A percentile compares a stretch with the other conserved stretches of the same genome.
Evolutionary conservation across 2,113 vertebrate genomes (phyloP).

Genomic region (Plecotus auritus): DNA sequence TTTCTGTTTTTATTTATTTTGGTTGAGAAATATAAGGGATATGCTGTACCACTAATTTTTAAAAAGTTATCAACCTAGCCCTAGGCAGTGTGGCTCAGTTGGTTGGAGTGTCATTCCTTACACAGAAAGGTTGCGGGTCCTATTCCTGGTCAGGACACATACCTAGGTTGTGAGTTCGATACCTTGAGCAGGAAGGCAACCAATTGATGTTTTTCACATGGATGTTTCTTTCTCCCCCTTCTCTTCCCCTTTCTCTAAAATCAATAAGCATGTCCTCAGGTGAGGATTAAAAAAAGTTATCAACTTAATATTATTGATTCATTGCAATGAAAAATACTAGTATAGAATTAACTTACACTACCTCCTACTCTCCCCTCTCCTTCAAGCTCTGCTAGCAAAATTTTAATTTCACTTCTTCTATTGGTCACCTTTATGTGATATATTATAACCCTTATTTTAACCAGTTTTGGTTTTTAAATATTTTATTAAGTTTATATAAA

Average conservation of each 20-base stretch:
- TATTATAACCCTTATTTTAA: neutral
- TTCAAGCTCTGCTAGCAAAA: neutral
- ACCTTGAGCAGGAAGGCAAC: neutral
- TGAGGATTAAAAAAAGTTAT: neutral
- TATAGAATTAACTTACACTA: neutral
- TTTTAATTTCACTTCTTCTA: neutral
- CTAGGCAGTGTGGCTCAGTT: neutral
- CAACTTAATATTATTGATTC: neutral
- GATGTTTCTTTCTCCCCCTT: neutral
- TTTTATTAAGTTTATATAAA: neutral
- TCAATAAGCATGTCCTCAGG: neutral
- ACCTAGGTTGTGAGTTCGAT: neutral
- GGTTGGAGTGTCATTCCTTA: neutral
- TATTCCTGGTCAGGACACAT: neutral
- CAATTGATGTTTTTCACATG: no score
- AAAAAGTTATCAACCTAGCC: neutral
- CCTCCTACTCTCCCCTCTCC: neutral
- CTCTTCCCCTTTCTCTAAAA: neutral
- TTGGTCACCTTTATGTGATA: neutral
- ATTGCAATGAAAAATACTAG: neutral
- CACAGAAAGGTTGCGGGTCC: neutral
- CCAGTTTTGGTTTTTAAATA: neutral
- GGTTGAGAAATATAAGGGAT: neutral
- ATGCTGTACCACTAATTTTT: neutral
- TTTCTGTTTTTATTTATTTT: slow-evolving; percentile 31